Evolutionary conservation across 2,797 vertebrate species (phyloP), one percentile per base, ranked within the genome.

Genomic region (Sebastes steindachneri): DNA sequence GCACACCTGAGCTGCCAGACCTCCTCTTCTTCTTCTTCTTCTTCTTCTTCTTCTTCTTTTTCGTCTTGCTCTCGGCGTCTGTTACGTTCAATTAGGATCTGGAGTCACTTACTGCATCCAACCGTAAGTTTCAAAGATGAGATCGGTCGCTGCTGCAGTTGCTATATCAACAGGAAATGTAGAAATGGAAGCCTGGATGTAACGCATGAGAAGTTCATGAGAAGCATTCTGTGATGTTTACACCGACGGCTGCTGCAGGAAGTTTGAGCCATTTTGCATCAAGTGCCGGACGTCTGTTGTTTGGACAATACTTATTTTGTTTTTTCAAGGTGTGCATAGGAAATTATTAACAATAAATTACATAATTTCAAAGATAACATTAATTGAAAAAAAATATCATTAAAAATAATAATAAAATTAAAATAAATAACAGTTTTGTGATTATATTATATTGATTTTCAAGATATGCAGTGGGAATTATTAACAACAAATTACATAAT

Each of bases 41-140:
- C 54, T 25, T 37, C 41, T 59, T 63, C 25, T 59, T 31, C 31
- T 33, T 59, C 66, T 29, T 35, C 17, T 9, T 59, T 17, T 2
- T 23, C 17, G 9, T 48, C 55, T 26, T 31, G 51, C 64, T 64
- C 21, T 59, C 28, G 1, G 31, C 0, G 0, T 14, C 67, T 28
- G 51, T 63, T 83, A 12, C 65, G 26, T 73, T 88, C 88, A 81
- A 7, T 73, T 60, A 87, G 90, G 90, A 93, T 85, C 91, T 82
- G 93, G 91, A 94, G 83, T 88, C 90, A 51, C 80, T 84, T 37
- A 12, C 83, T 58, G 79, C 83, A 65, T 87, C 90, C 85, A 37
- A 79, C 62, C 41, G 88, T 92, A 81, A 91, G 93, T 76, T 84
- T 54, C 1, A 2, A 1, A 5, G 17, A 17, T 8, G 68, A 67